Evolutionary conservation across 2,888 invertebrate genomes (phyloP), one percentile per base, ranked within the genome.

Genomic region (Melieria picta): DNA sequence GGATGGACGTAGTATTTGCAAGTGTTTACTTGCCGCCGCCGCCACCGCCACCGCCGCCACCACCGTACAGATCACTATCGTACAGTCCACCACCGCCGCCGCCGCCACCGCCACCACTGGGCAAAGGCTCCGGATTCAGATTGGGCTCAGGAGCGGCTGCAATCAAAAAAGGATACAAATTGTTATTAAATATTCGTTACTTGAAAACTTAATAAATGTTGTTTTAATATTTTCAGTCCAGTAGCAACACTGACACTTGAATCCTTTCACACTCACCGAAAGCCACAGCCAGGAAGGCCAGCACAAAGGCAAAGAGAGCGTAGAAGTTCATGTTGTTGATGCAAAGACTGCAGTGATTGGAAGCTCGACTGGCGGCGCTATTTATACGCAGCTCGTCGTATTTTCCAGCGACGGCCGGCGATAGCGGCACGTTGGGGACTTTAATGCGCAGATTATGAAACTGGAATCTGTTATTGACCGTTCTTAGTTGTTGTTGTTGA

Each of bases 311-410:
- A n/a, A 74, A 9, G 16, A 72, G 66, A 61, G 67, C 64, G 58
- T 66, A 72, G 68, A 72, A 63, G 61, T 72, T 75, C 74, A 75
- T 75, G 5, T n/a, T 65, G 5, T 11, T 52, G 13, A 52, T n/a
- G 4, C 13, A 11, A 13, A 7, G 13, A 52, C 13, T 52, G 9
- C 13, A n/a, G 4, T 52, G 52, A 52, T 52, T 52, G 13, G 13
- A 4, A 52, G 11, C 11, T n/a, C 52, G 6, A n/a, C n/a, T 5
- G 13, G 7, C 6, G 5, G 11, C 5, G 5, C n/a, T 52, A 52
- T 52, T 52, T 52, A 52, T 52, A 52, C 52, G 11, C 11, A 52
- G 13, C 6, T 30, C 30, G 30, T 30, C 30, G 30, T 30, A 30
- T 30, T 30, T 30, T 2, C 30, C 30, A 30, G 30, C 30, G 30